Percentiles rank a stretch among this genome's conserved stretches.
Conservation (phyloP, 2,797 vertebrate species). For the Scomberomorus guttatus region DNA sequence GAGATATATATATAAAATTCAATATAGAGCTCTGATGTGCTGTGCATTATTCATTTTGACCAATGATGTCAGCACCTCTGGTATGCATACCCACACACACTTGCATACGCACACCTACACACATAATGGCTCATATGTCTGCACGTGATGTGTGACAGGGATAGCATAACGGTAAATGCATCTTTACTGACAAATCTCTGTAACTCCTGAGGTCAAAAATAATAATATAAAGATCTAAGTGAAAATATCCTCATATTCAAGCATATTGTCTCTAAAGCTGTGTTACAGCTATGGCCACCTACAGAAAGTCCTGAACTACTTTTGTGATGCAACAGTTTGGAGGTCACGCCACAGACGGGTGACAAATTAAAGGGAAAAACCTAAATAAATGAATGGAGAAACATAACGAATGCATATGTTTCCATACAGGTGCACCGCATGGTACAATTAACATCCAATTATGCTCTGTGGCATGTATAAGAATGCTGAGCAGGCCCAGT, state of each 20-base stretch:
- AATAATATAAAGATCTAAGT: neutral
- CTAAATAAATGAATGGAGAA: no score
- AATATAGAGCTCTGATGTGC: constrained; percentile 30
- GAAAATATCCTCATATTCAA: no score
- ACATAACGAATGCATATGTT: no score
- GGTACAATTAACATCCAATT: no score
- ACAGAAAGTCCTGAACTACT: neutral
- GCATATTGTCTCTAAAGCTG: neutral
- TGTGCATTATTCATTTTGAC: constrained; percentile 51
- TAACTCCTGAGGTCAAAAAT: constrained; percentile 2
- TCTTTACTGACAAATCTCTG: constrained; percentile 1
- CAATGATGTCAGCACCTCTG: neutral
- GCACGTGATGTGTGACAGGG: neutral
- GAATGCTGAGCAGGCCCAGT: no score
- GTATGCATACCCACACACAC: no score
- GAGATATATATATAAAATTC: no score
- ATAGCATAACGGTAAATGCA: constrained; percentile 14
- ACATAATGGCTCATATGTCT: constrained; percentile 13
- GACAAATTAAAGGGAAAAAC: no score
- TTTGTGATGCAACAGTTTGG: neutral
- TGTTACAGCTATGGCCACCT: neutral
- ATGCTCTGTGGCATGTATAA: no score
- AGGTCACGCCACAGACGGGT: no score
- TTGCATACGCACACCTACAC: neutral
- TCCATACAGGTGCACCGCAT: no score